A percentile compares a stretch with the other conserved stretches of the same genome.
Conservation (phyloP, 2,888 invertebrate genomes). For the Scaeva pyrastri region DNA sequence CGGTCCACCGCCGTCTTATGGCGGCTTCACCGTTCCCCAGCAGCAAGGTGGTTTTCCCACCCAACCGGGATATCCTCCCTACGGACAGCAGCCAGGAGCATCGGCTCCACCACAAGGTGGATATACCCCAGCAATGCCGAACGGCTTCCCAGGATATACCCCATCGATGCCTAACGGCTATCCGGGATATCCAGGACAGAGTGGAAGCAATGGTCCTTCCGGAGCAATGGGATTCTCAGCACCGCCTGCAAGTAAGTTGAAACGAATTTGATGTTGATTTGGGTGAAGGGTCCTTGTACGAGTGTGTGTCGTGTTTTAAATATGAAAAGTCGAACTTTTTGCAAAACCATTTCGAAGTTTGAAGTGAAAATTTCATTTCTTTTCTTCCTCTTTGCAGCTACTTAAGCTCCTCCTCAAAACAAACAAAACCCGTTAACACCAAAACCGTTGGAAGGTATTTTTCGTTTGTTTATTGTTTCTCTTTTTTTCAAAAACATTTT, state of each 20-base stretch:
- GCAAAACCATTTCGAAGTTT: conserved; percentile 5
- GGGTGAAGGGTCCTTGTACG: conserved; percentile 7
- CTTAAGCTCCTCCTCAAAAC: conserved; percentile 28
- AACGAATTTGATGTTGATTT: background rate
- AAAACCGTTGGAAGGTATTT: conserved; percentile 56
- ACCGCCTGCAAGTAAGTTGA: conserved; percentile 82
- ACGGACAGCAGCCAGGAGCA: conserved; percentile 77
- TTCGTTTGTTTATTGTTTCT: conserved; percentile 31
- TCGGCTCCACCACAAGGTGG: conserved; percentile 66
- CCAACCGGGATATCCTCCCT: conserved; percentile 75
- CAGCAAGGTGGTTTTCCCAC: conserved; percentile 75
- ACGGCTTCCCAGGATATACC: conserved; percentile 72
- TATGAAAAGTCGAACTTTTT: background rate
- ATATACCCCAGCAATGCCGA: conserved; percentile 65
- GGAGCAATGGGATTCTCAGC: conserved; percentile 82
- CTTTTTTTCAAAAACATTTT: background rate
- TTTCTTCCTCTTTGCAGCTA: conserved; percentile 59
- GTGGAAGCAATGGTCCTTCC: conserved; percentile 60
- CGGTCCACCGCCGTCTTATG: conserved; percentile 64
- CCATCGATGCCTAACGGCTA: conserved; percentile 61
- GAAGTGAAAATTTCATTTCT: conserved; percentile 46
- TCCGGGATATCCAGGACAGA: conserved; percentile 68
- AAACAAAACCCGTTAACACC: conserved; percentile 9
- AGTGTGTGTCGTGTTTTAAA: background rate
- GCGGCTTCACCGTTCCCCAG: conserved; percentile 69